A percentile compares a stretch with the other conserved stretches of the same genome.
phyloP scores from a whole-genome alignment of 2,797 vertebrate species.

The Masticophis lateralis region DNA sequence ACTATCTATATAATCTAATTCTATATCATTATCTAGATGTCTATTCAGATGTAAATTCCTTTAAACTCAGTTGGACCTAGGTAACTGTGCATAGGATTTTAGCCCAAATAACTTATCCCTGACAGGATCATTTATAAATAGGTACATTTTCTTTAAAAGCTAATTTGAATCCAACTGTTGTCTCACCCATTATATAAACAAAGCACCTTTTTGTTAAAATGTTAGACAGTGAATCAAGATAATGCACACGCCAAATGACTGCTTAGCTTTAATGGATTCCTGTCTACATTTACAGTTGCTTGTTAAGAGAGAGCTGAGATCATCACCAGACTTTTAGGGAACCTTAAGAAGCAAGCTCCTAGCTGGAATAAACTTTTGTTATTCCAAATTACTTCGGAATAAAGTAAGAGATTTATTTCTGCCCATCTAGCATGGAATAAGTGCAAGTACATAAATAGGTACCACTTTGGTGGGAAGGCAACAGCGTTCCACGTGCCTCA shows the following conservation, averaged over 20 bases:
- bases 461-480: not conserved
- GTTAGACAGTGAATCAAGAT: slow-evolving; percentile 57
- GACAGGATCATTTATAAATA: slow-evolving; percentile 23
- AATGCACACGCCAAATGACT: slow-evolving; percentile 38
- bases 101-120: slow-evolving; percentile 40
- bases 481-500: fast-evolving
- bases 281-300: slow-evolving; percentile 4
- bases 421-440: not conserved
- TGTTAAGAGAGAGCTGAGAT: slow-evolving; percentile 25
- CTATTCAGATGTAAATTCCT: not conserved
- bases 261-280: slow-evolving; percentile 28
- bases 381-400: slow-evolving; percentile 34
- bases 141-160: slow-evolving; percentile 49
- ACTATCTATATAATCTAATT: not conserved
- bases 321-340: not conserved
- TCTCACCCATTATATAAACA: slow-evolving; percentile 62
- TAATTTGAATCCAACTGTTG: slow-evolving; percentile 63
- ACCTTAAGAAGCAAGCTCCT: slow-evolving; percentile 21
- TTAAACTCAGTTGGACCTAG: not conserved
- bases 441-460: no score
- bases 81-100: not conserved
- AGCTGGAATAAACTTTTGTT: slow-evolving; percentile 52
- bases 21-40: not conserved
- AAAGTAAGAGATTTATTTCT: not conserved
- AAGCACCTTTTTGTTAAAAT: slow-evolving; percentile 47